Evolutionary conservation across 2,888 invertebrate genomes (phyloP).

Genomic region (Drosophila helvetica): DNA sequence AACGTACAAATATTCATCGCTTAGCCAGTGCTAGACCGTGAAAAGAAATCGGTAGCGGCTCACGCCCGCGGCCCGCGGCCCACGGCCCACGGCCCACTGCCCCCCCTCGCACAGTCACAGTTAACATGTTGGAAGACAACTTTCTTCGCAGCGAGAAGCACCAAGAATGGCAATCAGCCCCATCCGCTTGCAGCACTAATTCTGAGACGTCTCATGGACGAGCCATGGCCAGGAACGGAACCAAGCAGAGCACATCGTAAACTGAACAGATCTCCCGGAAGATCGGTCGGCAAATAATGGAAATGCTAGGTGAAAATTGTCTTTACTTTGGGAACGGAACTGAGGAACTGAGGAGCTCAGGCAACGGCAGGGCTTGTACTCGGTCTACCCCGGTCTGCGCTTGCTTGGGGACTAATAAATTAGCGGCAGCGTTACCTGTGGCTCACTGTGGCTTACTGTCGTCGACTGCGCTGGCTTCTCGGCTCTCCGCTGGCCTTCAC

Average conservation of each 20-base stretch:
- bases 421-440: constrained; percentile 24
- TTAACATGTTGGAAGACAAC: constrained; percentile 74
- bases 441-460: constrained; percentile 2
- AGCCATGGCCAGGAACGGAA: too few relatives aligned
- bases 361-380: constrained; percentile 6
- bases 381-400: constrained; percentile 42
- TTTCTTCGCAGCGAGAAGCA: constrained; percentile 56
- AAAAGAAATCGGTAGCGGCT: constrained; percentile 44
- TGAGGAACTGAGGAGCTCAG: neutral
- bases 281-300: constrained; percentile 33
- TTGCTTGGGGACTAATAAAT: constrained; percentile 65
- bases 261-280: neutral
- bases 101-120: constrained; percentile 44
- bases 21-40: constrained; percentile 14
- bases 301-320: constrained; percentile 47
- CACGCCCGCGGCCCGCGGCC: neutral
- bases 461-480: neutral
- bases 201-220: constrained; percentile 31
- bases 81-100: neutral
- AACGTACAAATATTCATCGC: neutral
- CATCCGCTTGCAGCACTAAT: constrained; percentile 7
- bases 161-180: constrained; percentile 20
- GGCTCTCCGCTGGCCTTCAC: constrained; percentile 44
- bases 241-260: neutral
- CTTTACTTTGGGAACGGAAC: constrained; percentile 9